These are phyloP conservation scores for Drosophila kohkoa DNA, from an alignment of 1,140 invertebrate species.

Conservation along the genomic window DNA sequence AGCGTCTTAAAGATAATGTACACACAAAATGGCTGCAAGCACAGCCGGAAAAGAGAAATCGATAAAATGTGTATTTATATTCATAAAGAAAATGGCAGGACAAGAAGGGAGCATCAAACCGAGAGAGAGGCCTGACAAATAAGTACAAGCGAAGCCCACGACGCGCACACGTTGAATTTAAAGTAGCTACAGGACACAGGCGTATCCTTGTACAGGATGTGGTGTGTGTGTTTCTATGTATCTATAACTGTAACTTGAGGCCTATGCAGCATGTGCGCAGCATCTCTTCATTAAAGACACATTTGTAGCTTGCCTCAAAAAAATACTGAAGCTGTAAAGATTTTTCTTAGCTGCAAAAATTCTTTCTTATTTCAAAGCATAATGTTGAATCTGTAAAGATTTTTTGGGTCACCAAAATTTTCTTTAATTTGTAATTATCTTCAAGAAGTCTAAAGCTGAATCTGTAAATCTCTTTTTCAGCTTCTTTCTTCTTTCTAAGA, in stretches of 20 bases:
- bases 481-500: too few species aligned
- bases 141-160: slow-evolving; percentile 13
- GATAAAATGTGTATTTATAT: slow-evolving; percentile 79
- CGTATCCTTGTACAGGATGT: slow-evolving; percentile 29
- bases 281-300: slow-evolving; percentile 15
- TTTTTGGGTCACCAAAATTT: too few species aligned
- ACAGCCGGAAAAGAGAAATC: slow-evolving; percentile 50
- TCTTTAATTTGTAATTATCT: too few species aligned
- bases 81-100: slow-evolving; percentile 68
- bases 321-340: background rate
- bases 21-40: slow-evolving; percentile 35
- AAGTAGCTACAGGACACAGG: slow-evolving; percentile 54
- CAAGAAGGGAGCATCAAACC: background rate
- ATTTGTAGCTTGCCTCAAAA: background rate
- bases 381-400: too few species aligned
- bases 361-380: too few species aligned
- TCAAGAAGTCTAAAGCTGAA: too few species aligned
- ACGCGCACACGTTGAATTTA: slow-evolving; percentile 73
- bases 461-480: too few species aligned
- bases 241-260: slow-evolving; percentile 23
- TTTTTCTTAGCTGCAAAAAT: too few species aligned
- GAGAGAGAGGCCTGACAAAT: slow-evolving; percentile 53
- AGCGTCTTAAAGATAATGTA: slow-evolving; percentile 41
- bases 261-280: slow-evolving; percentile 27
- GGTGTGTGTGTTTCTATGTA: slow-evolving; percentile 5